Percentiles rank a stretch among this genome's conserved stretches.
These are phyloP conservation scores for Plecturocebus donacophilus DNA, from an alignment of 2,113 vertebrate species.

Conservation along the genomic window DNA sequence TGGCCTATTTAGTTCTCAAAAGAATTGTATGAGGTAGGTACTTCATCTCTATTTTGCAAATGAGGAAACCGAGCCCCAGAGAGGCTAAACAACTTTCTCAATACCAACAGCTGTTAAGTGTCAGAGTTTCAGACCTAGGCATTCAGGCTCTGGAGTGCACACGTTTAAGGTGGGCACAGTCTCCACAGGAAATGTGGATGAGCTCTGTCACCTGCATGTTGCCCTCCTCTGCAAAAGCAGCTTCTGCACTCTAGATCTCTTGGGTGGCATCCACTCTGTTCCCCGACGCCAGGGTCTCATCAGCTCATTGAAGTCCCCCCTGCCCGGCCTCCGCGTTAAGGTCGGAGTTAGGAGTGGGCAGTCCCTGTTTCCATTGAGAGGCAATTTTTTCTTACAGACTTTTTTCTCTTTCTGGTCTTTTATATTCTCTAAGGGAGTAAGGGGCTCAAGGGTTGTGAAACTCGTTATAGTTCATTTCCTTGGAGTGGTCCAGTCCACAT, in stretches of 20 bases:
- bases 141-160: neutral
- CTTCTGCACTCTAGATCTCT: neutral
- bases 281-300: neutral
- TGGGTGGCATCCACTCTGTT: neutral
- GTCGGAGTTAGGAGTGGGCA: neutral
- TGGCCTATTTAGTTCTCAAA: neutral
- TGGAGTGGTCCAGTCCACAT: neutral
- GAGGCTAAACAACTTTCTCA: neutral
- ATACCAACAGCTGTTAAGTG: neutral
- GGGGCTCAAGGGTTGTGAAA: neutral
- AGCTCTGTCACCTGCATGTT: neutral
- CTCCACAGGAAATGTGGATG: neutral
- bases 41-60: neutral
- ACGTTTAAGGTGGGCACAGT: neutral
- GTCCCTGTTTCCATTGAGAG: neutral
- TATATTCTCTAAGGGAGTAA: neutral
- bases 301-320: neutral
- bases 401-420: neutral
- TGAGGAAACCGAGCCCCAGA: neutral
- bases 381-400: neutral
- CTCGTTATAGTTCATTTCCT: neutral
- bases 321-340: neutral
- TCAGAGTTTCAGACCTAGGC: neutral
- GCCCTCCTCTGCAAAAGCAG: neutral
- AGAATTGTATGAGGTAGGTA: neutral